Percentiles rank a stretch among this genome's conserved stretches.
Conservation (phyloP, 2,113 vertebrate genomes). For the Pituophis catenifer region DNA sequence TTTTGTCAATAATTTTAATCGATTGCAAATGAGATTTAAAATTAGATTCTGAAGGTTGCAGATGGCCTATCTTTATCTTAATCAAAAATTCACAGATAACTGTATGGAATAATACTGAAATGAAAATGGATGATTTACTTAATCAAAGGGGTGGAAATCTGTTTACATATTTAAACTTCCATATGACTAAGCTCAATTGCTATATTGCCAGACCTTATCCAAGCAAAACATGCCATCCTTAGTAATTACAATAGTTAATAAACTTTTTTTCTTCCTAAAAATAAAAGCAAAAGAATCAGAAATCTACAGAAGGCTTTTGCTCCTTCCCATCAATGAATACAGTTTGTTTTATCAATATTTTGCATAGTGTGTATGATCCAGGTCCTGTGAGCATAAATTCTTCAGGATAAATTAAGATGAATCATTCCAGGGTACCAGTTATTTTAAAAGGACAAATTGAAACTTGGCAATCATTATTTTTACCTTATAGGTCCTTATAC, state of each 20-base stretch:
- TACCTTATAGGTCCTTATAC: slow-evolving; percentile 82
- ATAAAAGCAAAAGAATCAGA: neutral
- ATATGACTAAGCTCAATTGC: neutral
- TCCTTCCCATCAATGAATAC: neutral
- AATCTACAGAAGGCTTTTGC: neutral
- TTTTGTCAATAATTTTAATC: neutral
- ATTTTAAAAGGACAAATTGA: slow-evolving; percentile 23
- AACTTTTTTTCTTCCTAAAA: neutral
- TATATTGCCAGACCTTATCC: neutral
- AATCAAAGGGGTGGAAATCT: neutral
- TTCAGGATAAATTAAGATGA: neutral
- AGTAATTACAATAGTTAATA: neutral
- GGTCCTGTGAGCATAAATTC: neutral
- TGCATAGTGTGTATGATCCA: neutral
- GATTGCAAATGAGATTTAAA: neutral
- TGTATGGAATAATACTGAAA: neutral
- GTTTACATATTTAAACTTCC: neutral
- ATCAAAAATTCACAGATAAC: neutral
- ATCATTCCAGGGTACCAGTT: slow-evolving; percentile 4
- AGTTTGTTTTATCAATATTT: neutral
- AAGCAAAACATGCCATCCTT: neutral
- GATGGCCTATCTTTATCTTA: neutral
- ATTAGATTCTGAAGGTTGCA: neutral
- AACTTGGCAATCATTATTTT: slow-evolving; percentile 55
- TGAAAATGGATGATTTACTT: neutral